Percentiles rank a stretch among this genome's conserved stretches.
Conservation (phyloP, 92 coral and sea anemone species). For the Zoanthus solanderi region DNA sequence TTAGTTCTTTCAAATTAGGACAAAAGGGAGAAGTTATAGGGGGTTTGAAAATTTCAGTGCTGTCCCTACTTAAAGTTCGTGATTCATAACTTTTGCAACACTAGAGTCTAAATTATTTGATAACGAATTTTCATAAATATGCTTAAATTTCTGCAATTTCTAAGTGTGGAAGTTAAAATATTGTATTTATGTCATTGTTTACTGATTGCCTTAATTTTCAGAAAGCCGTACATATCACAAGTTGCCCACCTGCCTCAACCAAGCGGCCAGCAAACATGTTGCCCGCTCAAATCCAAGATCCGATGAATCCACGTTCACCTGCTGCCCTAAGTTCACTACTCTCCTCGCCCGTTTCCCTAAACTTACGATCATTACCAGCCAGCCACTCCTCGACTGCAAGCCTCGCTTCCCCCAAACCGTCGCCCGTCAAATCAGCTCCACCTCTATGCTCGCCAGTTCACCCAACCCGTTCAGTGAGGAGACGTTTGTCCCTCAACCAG, state of each 20-base stretch:
- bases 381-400: not conserved
- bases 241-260: not conserved
- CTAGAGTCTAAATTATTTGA: too few species aligned
- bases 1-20: too few species aligned
- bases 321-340: not conserved
- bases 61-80: too few species aligned
- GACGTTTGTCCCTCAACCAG: not conserved
- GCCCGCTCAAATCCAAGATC: not conserved
- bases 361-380: not conserved
- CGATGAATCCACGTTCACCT: not conserved
- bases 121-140: too few species aligned
- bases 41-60: too few species aligned
- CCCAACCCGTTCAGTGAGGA: not conserved
- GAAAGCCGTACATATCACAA: not conserved
- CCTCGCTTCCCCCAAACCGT: not conserved
- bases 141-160: too few species aligned
- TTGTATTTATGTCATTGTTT: too few species aligned
- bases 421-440: not conserved
- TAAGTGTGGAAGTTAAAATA: too few species aligned
- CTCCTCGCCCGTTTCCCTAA: not conserved
- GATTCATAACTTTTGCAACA: too few species aligned
- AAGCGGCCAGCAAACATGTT: not conserved
- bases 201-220: not conserved
- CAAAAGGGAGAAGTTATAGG: too few species aligned
- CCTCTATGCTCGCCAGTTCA: not conserved